Base-by-base conservation (phyloP, 2,888 invertebrate species). In the Ichneumon xanthorius region DNA sequence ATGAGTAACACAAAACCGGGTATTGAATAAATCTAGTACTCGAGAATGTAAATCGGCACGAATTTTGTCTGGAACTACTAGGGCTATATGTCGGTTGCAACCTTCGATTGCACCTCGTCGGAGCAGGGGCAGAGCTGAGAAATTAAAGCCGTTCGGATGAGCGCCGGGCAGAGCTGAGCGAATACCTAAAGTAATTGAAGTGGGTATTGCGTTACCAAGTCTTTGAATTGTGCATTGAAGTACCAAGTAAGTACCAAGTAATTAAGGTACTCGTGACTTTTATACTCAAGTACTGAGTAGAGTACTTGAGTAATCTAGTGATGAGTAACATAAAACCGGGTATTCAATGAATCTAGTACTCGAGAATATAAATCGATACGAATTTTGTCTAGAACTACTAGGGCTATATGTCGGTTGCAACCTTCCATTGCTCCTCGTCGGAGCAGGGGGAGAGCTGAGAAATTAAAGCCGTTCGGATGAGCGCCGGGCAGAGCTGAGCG, bases 351-450 rank as follows among this genome's bases (percentile, higher is more conserved):
- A 4, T 48, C 4, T 16, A 4, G 14, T 48, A 16, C 45, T 48
- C 45, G 45, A 48, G 16, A 0, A 16, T 16, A 4, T 4, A 14
- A 48, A 48, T 16, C 45, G 5, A 16, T 11, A 40, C 40, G 40
- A 40, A 40, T 40, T 40, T 40, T 40, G 11, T 11, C 73, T n/a
- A 55, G 45, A 26, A 72, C 45, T 76, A 77, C 77, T 53, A 22
- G 40, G 40, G 16, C 2, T 26, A 22, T 9, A 33, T 19, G 5
- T 19, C n/a, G 19, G 33, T 14, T 76, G 78, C 78, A 78, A 78
- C 37, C 53, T 68, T 58, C 65, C 70, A 40, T 78, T 75, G 70
- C 53, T 65, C 70, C 76, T 75, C 75, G 63, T 33, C 53, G 73
- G 78, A 77, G 45, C 19, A 45, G 45, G 4, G 45, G 45, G 45